phyloP scores from a whole-genome alignment of 2,888 invertebrate species.

The Phytoseiulus persimilis region DNA sequence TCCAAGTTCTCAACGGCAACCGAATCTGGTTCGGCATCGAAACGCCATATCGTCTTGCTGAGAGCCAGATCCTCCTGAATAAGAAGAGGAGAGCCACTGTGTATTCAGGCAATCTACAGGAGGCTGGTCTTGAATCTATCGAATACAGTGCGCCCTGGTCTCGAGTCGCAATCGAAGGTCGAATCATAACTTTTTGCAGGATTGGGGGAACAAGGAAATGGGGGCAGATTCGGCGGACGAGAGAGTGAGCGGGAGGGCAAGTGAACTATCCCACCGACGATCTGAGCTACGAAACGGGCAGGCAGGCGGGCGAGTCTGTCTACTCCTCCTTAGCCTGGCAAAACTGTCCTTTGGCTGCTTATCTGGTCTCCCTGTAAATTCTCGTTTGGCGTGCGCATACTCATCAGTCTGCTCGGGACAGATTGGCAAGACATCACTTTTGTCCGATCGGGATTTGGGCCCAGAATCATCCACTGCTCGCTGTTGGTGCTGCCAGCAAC shows the following conservation, averaged over 20 bases:
- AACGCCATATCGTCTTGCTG: too few relatives aligned
- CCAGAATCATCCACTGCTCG: not conserved
- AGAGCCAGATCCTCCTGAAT: too few relatives aligned
- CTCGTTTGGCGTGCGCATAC: slow-evolving; percentile 5
- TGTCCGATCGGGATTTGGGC: not conserved
- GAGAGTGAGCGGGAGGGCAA: not conserved
- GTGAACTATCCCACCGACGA: not conserved
- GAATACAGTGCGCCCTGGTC: too few relatives aligned
- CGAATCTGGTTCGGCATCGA: too few relatives aligned
- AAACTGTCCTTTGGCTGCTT: not conserved
- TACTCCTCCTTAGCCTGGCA: not conserved
- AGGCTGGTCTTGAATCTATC: too few relatives aligned
- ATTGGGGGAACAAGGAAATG: not conserved
- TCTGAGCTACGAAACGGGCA: not conserved
- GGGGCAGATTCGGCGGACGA: not conserved
- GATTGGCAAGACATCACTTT: not conserved
- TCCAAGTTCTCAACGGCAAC: too few relatives aligned
- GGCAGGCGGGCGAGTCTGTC: not conserved
- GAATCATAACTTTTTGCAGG: too few relatives aligned
- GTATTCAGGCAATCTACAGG: too few relatives aligned
- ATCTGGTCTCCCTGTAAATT: not conserved
- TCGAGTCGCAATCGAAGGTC: too few relatives aligned
- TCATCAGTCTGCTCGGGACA: not conserved
- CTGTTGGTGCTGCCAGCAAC: not conserved
- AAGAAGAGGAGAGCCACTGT: too few relatives aligned